A percentile compares a stretch with the other conserved stretches of the same genome.
Conservation (phyloP, 2,797 vertebrate species). For the Gila robusta region DNA sequence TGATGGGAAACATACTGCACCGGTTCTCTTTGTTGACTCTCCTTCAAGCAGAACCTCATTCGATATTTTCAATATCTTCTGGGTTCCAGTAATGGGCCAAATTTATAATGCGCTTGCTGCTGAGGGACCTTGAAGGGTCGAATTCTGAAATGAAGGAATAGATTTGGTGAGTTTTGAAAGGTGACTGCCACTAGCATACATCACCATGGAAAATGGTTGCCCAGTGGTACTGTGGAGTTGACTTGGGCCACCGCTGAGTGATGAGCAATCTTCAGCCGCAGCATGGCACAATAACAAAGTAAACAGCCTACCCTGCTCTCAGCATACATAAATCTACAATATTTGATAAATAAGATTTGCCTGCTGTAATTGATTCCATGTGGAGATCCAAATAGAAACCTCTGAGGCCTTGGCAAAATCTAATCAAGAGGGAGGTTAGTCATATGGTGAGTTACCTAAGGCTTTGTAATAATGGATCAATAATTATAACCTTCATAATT, state of each 20-base stretch:
- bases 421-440: conserved; percentile 65
- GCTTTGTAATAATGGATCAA: conserved; percentile 47
- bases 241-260: conserved; percentile 58
- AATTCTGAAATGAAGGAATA: conserved; percentile 66
- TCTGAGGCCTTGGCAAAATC: conserved; percentile 70
- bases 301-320: conserved; percentile 57
- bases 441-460: conserved; percentile 52
- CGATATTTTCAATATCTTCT: conserved; percentile 48
- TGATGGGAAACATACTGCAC: conserved; percentile 5
- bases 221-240: conserved; percentile 34
- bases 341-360: conserved; percentile 69
- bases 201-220: conserved; percentile 46
- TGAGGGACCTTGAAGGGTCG: conserved; percentile 70
- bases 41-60: conserved; percentile 42
- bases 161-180: conserved; percentile 56
- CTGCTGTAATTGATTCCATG: conserved; percentile 73
- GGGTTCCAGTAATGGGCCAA: conserved; percentile 64
- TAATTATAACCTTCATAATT: conserved; percentile 49
- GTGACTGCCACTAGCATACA: conserved; percentile 42
- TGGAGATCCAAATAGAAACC: conserved; percentile 71
- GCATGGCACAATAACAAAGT: conserved; percentile 56
- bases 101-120: conserved; percentile 65
- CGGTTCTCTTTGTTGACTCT: conserved; percentile 36
- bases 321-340: conserved; percentile 58
- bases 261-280: conserved; percentile 69